Base-by-base conservation (phyloP, 1,140 invertebrate genomes). In the Pogonomyrmex californicus region DNA sequence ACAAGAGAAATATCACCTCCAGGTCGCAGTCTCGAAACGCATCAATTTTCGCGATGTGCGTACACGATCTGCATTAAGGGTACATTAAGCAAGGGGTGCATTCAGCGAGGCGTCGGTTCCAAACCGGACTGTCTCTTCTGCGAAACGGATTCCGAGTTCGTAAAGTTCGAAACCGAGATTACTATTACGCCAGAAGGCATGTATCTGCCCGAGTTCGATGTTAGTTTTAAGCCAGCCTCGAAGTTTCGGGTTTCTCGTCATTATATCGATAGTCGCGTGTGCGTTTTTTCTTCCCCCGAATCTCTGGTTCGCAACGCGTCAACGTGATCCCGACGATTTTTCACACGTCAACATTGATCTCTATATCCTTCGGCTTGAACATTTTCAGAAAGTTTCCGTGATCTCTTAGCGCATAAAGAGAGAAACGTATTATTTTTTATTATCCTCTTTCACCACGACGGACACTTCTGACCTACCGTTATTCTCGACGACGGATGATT, bases 21-120 rank as follows among this genome's bases (percentile, higher is more conserved):
- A 44, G 54, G 36, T 60, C 62, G 71, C 51, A 82, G 51, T 36
- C 87, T 89, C 71, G 88, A 87, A 73, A 83, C 79, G 85, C 86
- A 88, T 90, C 71, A 85, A 87, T 89, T 90, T 89, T 68, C 88
- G 65, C 41, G 75, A 86, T 49, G 66, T 63, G 85, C 58, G 56
- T 78, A 65, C 62, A 73, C 70, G 49, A 38, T 63, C 77, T 62
- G 78, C 88, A 86, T 89, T 87, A 87, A 87, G 76, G 75, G 73
- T 75, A 75, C 85, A 87, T 87, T 86, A 86, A n/a, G n/a, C n/a
- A n/a, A 85, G 88, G 68, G 73, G 62, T 60, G 77, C 51, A 78
- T 33, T 56, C 83, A 49, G 75, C 23, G 44, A 81, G 36, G 87
- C 54, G 17, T 23, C 41, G 41, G 10, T 68, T 86, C 63, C 75